Percentiles rank a stretch among this genome's conserved stretches.
Conservation (phyloP, 2,888 invertebrate species). For the Oasisia sp. region DNA sequence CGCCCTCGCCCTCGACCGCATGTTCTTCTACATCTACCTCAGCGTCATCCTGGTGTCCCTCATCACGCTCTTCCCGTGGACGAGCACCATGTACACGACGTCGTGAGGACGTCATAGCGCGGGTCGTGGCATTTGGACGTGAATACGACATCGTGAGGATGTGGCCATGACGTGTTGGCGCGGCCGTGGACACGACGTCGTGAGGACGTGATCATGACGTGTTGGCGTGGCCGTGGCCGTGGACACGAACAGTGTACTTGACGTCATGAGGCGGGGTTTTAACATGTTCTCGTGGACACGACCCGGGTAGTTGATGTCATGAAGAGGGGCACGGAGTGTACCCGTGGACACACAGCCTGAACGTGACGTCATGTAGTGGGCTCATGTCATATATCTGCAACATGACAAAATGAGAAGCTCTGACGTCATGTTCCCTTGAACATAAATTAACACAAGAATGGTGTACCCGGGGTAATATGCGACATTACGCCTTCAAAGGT, state of each 20-base stretch:
- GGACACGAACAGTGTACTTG: conserved; percentile 33
- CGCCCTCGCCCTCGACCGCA: conserved; percentile 60
- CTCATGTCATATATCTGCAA: neutral
- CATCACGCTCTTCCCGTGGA: conserved; percentile 56
- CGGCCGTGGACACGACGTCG: conserved; percentile 49
- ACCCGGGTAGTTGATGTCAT: conserved; percentile 28
- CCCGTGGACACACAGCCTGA: conserved; percentile 40
- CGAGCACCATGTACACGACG: conserved; percentile 27
- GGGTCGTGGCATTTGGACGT: conserved; percentile 47
- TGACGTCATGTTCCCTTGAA: neutral
- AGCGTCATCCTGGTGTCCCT: conserved; percentile 58
- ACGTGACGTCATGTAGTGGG: neutral
- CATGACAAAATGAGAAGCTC: no score
- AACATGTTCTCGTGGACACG: neutral
- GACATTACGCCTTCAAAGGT: neutral
- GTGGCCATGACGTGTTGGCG: no score
- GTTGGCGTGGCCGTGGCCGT: conserved; percentile 42
- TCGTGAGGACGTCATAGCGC: conserved; percentile 50
- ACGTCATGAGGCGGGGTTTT: neutral
- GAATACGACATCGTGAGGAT: conserved; percentile 28
- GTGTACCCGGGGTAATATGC: neutral
- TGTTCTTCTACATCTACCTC: conserved; percentile 63
- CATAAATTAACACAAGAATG: neutral
- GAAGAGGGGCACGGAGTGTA: conserved; percentile 33
- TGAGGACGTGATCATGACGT: conserved; percentile 44